Evolutionary conservation across 2,797 vertebrate genomes (phyloP).

Genomic region (Taeniopygia guttata): DNA sequence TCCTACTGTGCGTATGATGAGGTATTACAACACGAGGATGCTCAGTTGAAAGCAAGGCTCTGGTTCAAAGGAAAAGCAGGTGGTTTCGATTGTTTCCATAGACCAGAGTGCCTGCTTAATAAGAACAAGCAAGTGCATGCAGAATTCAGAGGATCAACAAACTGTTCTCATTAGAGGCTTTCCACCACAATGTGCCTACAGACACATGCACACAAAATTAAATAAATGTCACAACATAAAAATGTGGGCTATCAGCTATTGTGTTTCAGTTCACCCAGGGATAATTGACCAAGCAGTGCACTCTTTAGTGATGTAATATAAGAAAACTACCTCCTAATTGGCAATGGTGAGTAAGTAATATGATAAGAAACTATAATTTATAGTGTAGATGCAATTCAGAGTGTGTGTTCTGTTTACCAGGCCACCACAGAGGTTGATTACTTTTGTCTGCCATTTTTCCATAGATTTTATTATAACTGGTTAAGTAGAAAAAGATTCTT

Average conservation of each 20-base stretch:
- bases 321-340: constrained; percentile 8
- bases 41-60: constrained; percentile 49
- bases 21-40: constrained; percentile 48
- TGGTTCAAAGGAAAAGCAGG: constrained; percentile 58
- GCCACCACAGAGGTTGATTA: not conserved
- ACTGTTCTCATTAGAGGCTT: constrained; percentile 53
- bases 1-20: constrained; percentile 59
- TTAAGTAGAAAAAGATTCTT: not conserved
- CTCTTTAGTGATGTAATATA: constrained; percentile 1
- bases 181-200: constrained; percentile 20
- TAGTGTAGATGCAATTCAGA: not conserved
- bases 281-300: constrained; percentile 13
- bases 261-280: not conserved
- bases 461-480: not conserved
- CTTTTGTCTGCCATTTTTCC: not conserved
- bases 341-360: not conserved
- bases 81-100: constrained; percentile 50
- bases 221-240: constrained; percentile 49
- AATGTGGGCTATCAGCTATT: constrained; percentile 15
- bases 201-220: constrained; percentile 35
- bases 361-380: not conserved
- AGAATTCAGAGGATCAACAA: constrained; percentile 50
- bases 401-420: not conserved
- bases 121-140: constrained; percentile 45
- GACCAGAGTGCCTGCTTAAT: constrained; percentile 45